A percentile compares a stretch with the other conserved stretches of the same genome.
Evolutionary conservation across 2,888 invertebrate species (phyloP).

Genomic region (Mactromeris polynyma): DNA sequence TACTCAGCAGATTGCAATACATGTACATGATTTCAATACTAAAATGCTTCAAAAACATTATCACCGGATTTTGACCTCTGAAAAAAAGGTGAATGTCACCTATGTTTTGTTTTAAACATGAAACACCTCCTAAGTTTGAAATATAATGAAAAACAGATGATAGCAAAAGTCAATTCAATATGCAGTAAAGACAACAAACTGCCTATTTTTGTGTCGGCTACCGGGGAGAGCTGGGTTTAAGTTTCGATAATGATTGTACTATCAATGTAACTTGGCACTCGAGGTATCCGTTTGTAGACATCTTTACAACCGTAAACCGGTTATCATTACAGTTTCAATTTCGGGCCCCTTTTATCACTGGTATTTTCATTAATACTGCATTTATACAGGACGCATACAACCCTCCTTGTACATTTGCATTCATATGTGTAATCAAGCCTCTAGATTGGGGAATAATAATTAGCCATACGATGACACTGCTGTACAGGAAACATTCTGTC

Average conservation of each 20-base stretch:
- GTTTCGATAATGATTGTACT: background rate
- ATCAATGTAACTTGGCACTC: constrained; percentile 24
- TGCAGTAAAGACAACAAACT: constrained; percentile 25
- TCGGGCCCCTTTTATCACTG: constrained; percentile 30
- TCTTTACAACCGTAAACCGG: constrained; percentile 44
- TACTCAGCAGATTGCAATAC: no score
- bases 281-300: constrained; percentile 35
- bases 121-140: background rate
- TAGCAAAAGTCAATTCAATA: constrained; percentile 27
- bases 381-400: constrained; percentile 11
- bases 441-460: background rate
- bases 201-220: constrained; percentile 1
- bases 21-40: no score
- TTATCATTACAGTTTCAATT: constrained; percentile 35
- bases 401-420: background rate
- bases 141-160: background rate
- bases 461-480: background rate
- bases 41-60: no score
- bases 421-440: background rate
- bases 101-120: background rate
- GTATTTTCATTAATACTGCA: constrained; percentile 14
- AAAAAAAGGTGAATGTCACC: background rate
- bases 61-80: background rate
- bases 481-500: background rate
- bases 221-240: background rate